Percentiles rank a stretch among this genome's conserved stretches.
Conservation (phyloP, 2,888 invertebrate genomes). For the Lasioglossum villosulum region DNA sequence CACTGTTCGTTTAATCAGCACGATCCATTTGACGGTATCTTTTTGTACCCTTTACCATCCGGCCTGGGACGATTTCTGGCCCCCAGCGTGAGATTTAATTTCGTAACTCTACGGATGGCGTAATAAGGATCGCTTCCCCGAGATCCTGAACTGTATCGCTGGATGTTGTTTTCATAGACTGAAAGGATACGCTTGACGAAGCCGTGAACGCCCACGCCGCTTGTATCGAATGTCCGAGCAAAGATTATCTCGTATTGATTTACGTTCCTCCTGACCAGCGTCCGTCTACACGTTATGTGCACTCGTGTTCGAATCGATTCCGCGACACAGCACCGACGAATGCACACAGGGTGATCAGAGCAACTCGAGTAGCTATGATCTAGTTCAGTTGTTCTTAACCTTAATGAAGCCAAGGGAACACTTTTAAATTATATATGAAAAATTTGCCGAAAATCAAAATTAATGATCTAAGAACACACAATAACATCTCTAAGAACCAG, state of each 20-base stretch:
- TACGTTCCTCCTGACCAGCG: slow-evolving; percentile 47
- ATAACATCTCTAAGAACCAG: too few relatives aligned
- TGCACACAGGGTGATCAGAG: not conserved
- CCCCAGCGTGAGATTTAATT: slow-evolving; percentile 56
- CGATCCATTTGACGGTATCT: slow-evolving; percentile 50
- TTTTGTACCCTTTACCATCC: slow-evolving; percentile 43
- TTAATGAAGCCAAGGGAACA: too few relatives aligned
- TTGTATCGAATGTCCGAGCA: slow-evolving; percentile 62
- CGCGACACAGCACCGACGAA: not conserved
- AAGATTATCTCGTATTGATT: slow-evolving; percentile 68
- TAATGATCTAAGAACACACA: too few relatives aligned
- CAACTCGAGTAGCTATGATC: not conserved
- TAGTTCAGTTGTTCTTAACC: not conserved
- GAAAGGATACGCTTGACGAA: slow-evolving; percentile 20
- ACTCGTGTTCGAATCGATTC: not conserved
- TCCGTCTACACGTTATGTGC: not conserved
- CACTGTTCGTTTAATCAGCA: slow-evolving; percentile 65
- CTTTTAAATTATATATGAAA: too few relatives aligned
- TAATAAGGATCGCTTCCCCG: slow-evolving; percentile 25
- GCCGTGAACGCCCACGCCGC: slow-evolving; percentile 54
- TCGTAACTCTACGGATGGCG: slow-evolving; percentile 53
- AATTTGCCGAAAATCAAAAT: too few relatives aligned
- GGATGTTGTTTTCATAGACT: slow-evolving; percentile 22
- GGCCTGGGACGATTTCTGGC: slow-evolving; percentile 56
- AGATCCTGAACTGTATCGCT: slow-evolving; percentile 16